Evolutionary conservation across 2,888 invertebrate species (phyloP), one percentile per base, ranked within the genome.

Genomic region (Orthosia gracilis): DNA sequence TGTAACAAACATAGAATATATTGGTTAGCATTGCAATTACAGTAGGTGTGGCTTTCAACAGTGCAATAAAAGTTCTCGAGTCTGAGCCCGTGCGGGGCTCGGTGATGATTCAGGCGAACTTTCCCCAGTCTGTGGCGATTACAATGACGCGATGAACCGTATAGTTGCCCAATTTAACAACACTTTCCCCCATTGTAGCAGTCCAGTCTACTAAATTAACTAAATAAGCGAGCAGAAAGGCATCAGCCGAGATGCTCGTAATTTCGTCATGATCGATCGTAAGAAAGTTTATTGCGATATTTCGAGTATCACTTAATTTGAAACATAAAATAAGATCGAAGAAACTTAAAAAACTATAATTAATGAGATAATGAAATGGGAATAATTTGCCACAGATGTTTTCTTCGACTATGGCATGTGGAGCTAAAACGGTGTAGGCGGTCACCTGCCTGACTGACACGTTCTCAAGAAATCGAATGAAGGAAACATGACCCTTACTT

Each of bases 151-250:
- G 87, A 90, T 92, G 89, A 91, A 90, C 91, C 91, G 89, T 89
- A 88, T 79, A 87, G 85, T 87, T 88, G 87, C 84, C 89, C 87
- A 90, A 92, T 91, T 90, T 89, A 83, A 83, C 81, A 88, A 84
- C 84, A 91, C 93, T 94, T 93, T 93, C 93, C 88, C 91, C 90
- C 77, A 90, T 89, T 89, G 84, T 86, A 66, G 69, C 78, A 73
- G 62, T n/a, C 26, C 40, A 54, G 81, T 80, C 80, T 80, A 76
- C 74, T 69, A 78, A 79, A 82, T 83, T 84, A 79, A 70, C 78
- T 68, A 81, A 80, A 81, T 80, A 81, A 82, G 80, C 77, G 66
- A 85, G 52, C 62, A 63, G 71, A 74, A 84, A 85, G 76, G 59
- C 26, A 79, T 75, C 69, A 69, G 69, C 26, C 55, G 26, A 74